A percentile compares a stretch with the other conserved stretches of the same genome.
These are phyloP conservation scores for Malurus alboscapulatus DNA, from an alignment of 2,113 vertebrate genomes.

Conservation along the genomic window DNA sequence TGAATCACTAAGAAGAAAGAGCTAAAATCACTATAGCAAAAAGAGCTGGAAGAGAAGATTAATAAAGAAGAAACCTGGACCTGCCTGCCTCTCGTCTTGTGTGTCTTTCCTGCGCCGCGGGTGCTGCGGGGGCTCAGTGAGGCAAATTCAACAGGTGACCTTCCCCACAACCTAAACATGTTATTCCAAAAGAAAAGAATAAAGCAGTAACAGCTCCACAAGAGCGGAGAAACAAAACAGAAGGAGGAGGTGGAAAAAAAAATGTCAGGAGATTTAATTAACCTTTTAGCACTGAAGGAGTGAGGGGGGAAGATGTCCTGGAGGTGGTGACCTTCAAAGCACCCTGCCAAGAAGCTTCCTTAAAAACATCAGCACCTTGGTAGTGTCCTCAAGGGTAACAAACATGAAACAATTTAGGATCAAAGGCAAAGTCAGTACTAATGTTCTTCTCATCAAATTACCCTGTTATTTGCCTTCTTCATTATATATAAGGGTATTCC, in stretches of 20 bases:
- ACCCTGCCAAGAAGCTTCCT: not conserved
- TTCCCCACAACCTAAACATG: not conserved
- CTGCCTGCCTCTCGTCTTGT: too few relatives aligned
- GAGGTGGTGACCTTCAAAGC: not conserved
- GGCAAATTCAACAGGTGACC: too few relatives aligned
- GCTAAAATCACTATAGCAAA: too few relatives aligned
- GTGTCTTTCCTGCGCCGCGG: too few relatives aligned
- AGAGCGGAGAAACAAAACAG: not conserved
- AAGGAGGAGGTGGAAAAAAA: fast-evolving
- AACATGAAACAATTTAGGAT: not conserved
- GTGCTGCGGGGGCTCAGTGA: too few relatives aligned
- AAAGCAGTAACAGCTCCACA: not conserved
- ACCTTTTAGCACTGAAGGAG: not conserved
- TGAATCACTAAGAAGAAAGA: too few relatives aligned
- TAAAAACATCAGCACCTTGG: not conserved
- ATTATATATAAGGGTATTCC: not conserved
- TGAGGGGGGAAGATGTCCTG: not conserved
- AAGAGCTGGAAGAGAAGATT: too few relatives aligned
- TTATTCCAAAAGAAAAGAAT: not conserved
- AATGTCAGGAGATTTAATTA: not conserved
- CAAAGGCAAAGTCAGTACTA: not conserved
- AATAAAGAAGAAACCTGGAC: too few relatives aligned
- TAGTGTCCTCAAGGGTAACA: not conserved
- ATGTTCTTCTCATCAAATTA: not conserved
- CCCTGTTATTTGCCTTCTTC: not conserved